phyloP scores from a whole-genome alignment of 2,113 vertebrate genomes.

The Heterotis niloticus region DNA sequence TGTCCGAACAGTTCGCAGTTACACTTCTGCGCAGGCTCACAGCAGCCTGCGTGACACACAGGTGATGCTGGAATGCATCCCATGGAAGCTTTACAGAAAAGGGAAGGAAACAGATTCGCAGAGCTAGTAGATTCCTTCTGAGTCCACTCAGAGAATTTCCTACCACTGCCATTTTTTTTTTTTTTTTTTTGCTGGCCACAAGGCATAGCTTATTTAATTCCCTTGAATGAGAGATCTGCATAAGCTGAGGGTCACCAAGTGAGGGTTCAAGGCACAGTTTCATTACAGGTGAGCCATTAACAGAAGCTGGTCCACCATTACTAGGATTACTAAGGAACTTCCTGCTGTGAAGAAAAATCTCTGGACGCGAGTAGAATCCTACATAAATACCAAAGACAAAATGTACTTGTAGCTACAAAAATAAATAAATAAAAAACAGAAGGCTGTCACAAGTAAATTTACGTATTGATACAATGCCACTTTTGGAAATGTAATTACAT shows the following conservation, averaged over 20 bases:
- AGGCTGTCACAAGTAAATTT: too few relatives aligned
- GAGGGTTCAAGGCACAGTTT: slow-evolving; percentile 57
- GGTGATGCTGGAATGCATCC: slow-evolving; percentile 29
- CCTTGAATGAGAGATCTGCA: slow-evolving; percentile 49
- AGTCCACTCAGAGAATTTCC: neutral
- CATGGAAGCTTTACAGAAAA: neutral
- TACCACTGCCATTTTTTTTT: neutral
- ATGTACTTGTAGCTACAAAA: neutral
- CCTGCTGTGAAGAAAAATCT: slow-evolving; percentile 9
- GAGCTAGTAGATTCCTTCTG: slow-evolving; percentile 32
- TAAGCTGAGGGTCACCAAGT: slow-evolving; percentile 51
- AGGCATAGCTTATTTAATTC: slow-evolving; percentile 52
- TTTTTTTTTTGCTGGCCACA: slow-evolving; percentile 28
- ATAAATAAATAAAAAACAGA: neutral
- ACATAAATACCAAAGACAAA: neutral
- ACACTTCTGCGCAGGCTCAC: slow-evolving; percentile 46
- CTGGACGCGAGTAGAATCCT: slow-evolving; percentile 18
- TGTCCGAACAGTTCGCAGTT: slow-evolving; percentile 64
- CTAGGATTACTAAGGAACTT: slow-evolving; percentile 19
- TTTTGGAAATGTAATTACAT: too few relatives aligned
- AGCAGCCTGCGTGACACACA: slow-evolving; percentile 46
- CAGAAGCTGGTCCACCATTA: slow-evolving; percentile 16
- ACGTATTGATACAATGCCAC: too few relatives aligned
- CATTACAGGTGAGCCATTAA: slow-evolving; percentile 41
- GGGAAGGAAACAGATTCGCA: neutral